These are phyloP conservation scores for Saiga tatarica DNA, from an alignment of 2,113 vertebrate species.

Conservation along the genomic window DNA sequence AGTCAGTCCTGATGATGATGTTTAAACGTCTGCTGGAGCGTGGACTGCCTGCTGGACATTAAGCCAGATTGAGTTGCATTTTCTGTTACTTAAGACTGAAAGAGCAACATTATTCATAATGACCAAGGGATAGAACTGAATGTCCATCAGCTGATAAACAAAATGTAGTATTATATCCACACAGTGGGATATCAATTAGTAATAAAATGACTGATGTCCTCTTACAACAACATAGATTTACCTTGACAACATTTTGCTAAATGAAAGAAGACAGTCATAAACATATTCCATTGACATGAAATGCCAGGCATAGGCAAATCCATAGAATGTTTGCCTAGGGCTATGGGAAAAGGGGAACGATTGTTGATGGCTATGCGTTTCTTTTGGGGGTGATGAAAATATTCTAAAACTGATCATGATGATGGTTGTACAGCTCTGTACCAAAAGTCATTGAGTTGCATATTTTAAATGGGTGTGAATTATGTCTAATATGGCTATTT, in stretches of 20 bases:
- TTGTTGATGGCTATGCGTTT: background rate
- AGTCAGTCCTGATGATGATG: background rate
- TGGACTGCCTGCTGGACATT: background rate
- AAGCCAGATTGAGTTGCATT: background rate
- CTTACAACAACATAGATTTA: background rate
- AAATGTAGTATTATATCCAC: background rate
- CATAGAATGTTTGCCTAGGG: background rate
- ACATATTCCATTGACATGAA: background rate
- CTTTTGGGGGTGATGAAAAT: background rate
- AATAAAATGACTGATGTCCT: background rate
- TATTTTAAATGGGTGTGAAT: background rate
- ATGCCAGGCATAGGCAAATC: background rate
- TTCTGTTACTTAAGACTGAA: background rate
- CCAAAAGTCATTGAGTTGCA: background rate
- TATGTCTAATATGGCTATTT: background rate
- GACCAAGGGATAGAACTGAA: background rate
- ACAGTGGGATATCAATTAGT: background rate
- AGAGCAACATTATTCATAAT: background rate
- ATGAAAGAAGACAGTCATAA: background rate
- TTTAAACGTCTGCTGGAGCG: background rate
- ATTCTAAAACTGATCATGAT: background rate
- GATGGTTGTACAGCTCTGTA: background rate
- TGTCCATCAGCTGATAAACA: background rate
- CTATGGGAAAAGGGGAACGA: background rate
- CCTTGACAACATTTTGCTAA: background rate